A percentile compares a stretch with the other conserved stretches of the same genome.
phyloP scores from a whole-genome alignment of 1,140 invertebrate species.

The Pachypsylla venusta region DNA sequence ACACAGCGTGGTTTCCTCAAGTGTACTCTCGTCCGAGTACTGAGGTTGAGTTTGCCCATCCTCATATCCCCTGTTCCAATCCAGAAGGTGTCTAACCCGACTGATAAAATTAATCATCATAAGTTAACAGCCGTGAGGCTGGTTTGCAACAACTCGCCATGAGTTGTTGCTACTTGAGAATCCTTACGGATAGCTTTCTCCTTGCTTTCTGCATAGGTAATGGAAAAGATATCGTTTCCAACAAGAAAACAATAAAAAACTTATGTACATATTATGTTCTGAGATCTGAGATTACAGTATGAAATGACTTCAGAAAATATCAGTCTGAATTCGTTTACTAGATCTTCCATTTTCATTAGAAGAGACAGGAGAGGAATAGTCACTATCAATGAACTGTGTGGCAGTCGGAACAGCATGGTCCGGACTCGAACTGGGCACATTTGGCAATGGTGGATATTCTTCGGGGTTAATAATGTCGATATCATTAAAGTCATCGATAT shows the following conservation, averaged over 20 bases:
- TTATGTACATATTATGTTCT: background rate
- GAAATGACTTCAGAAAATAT: constrained; percentile 16
- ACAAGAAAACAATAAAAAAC: too few species aligned
- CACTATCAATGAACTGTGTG: constrained; percentile 7
- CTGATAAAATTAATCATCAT: background rate
- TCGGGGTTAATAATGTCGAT: constrained; percentile 61
- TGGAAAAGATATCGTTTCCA: background rate
- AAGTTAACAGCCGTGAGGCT: too few species aligned
- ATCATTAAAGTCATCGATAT: constrained; percentile 43
- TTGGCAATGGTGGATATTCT: constrained; percentile 27
- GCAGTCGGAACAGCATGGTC: background rate
- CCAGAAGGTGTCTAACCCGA: background rate
- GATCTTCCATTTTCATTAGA: background rate
- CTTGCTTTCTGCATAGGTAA: too few species aligned
- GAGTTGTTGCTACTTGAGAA: too few species aligned
- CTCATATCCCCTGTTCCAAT: background rate
- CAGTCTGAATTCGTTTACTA: constrained; percentile 13
- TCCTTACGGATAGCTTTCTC: too few species aligned
- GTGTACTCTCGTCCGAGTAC: too few species aligned
- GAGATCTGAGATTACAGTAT: background rate
- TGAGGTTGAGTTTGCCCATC: too few species aligned
- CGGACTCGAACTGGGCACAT: background rate
- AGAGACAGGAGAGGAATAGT: constrained; percentile 4
- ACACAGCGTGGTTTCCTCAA: too few species aligned
- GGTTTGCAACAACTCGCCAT: too few species aligned